phyloP scores from a whole-genome alignment of 2,113 vertebrate species.

The Microcebus murinus region DNA sequence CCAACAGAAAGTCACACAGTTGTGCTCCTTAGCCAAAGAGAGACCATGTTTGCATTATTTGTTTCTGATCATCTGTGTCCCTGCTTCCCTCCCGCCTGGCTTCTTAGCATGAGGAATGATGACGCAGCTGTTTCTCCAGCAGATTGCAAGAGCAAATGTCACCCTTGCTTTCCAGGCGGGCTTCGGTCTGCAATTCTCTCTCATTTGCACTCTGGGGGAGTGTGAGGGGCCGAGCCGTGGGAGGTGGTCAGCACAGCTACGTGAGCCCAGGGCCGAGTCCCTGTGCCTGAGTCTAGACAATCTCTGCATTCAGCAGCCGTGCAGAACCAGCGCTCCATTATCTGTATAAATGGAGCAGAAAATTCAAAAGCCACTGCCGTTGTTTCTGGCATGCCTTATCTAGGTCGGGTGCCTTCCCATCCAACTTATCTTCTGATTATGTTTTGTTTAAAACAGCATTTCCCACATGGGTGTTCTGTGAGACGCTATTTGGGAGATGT shows the following conservation, averaged over 20 bases:
- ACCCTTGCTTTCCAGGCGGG: neutral
- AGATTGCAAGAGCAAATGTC: neutral
- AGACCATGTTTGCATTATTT: neutral
- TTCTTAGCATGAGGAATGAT: neutral
- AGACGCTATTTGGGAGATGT: neutral
- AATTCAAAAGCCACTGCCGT: neutral
- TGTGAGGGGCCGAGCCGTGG: neutral
- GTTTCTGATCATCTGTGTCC: neutral
- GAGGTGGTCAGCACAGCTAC: neutral
- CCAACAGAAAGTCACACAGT: conserved; percentile 47
- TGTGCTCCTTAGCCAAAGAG: neutral
- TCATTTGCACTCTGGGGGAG: rapidly evolving
- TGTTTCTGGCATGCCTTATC: conserved; percentile 5
- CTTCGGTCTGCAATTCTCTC: neutral
- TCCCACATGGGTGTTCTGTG: neutral
- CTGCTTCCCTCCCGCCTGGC: neutral
- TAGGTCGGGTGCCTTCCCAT: neutral
- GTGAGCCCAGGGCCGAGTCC: neutral
- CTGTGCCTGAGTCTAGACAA: neutral
- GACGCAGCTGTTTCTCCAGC: conserved; percentile 17
- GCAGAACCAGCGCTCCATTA: rapidly evolving
- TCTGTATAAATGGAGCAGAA: conserved; percentile 71
- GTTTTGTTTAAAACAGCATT: conserved; percentile 21
- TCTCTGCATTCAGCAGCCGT: neutral
- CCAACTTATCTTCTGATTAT: neutral